Conservation (phyloP, 1,140 invertebrate species). For the Papilio dardanus region DNA sequence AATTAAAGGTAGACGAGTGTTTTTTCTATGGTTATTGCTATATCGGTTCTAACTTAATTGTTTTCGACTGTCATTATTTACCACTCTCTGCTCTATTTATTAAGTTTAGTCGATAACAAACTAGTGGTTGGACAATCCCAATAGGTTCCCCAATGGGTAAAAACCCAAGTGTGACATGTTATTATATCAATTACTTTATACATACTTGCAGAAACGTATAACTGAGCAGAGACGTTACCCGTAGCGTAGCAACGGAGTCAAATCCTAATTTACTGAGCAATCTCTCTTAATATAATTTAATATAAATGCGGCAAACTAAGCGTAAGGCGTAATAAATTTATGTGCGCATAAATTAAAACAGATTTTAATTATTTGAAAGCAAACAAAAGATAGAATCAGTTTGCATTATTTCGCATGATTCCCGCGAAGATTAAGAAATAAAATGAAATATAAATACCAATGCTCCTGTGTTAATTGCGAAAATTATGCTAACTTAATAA, state of each 20-base stretch:
- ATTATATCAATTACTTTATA: not conserved
- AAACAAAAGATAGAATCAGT: conserved; percentile 52
- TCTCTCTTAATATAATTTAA: conserved; percentile 35
- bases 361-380: conserved; percentile 54
- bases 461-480: too few species aligned
- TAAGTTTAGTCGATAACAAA: too few species aligned
- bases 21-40: too few species aligned
- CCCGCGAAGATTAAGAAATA: conserved; percentile 39
- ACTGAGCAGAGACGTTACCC: not conserved
- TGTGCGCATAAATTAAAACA: conserved; percentile 51
- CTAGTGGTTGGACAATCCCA: too few species aligned
- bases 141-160: too few species aligned
- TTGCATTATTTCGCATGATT: conserved; percentile 50
- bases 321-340: conserved; percentile 40
- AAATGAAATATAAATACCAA: too few species aligned
- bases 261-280: conserved; percentile 29
- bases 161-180: too few species aligned
- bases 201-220: not conserved
- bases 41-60: too few species aligned
- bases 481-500: too few species aligned
- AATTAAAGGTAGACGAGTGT: not conserved
- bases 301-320: conserved; percentile 35
- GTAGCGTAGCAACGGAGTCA: conserved; percentile 10
- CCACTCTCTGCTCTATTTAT: too few species aligned
- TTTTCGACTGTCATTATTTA: too few species aligned